A percentile compares a stretch with the other conserved stretches of the same genome.
These are phyloP conservation scores for Folsomia candida DNA, from an alignment of 2,888 invertebrate genomes.

Conservation along the genomic window DNA sequence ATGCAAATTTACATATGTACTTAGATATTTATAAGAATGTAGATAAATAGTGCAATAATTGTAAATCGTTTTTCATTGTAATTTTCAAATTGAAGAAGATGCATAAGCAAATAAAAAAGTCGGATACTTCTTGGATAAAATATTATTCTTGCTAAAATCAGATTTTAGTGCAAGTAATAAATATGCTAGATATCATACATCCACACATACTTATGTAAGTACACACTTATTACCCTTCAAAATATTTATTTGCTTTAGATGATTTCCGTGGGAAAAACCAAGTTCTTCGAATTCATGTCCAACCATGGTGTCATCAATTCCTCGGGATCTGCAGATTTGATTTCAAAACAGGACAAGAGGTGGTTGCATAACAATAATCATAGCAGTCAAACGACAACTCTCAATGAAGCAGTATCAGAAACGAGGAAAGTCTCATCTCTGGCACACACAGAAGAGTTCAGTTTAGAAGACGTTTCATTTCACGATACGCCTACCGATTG, in stretches of 20 bases:
- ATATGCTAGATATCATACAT: too few species aligned
- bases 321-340: background rate
- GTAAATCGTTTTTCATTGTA: too few species aligned
- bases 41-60: too few species aligned
- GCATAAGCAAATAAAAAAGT: background rate
- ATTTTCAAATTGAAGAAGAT: too few species aligned
- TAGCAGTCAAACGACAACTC: background rate
- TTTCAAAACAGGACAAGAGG: background rate
- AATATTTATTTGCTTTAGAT: background rate
- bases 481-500: constrained; percentile 73
- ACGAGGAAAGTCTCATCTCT: background rate
- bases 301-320: too few species aligned
- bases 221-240: too few species aligned
- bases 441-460: constrained; percentile 45
- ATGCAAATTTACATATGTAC: too few species aligned
- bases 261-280: background rate
- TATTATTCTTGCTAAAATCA: too few species aligned
- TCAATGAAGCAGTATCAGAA: background rate
- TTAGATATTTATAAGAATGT: too few species aligned
- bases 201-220: too few species aligned
- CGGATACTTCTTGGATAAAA: too few species aligned
- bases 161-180: too few species aligned
- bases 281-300: background rate
- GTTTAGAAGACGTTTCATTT: constrained; percentile 69
- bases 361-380: background rate